Percentiles rank a stretch among this genome's conserved stretches.
Evolutionary conservation across 2,797 vertebrate species (phyloP).

Genomic region (Tragelaphus eurycerus): DNA sequence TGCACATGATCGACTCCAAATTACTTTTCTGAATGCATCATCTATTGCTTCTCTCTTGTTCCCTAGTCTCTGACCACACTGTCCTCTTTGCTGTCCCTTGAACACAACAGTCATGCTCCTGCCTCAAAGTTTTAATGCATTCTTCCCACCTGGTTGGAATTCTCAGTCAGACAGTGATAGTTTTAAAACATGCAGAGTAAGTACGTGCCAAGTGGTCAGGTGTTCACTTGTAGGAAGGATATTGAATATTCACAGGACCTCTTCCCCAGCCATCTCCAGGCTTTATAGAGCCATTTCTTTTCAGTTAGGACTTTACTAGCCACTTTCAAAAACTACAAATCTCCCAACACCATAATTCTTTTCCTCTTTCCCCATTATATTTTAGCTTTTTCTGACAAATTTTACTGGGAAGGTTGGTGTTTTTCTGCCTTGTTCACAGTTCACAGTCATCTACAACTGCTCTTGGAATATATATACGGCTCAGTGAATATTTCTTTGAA

Average conservation of each 20-base stretch:
- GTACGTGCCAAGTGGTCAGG: not conserved
- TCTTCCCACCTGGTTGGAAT: not conserved
- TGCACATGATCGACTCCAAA: no score
- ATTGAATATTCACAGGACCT: not conserved
- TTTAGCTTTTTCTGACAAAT: not conserved
- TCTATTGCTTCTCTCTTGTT: not conserved
- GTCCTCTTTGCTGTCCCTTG: not conserved
- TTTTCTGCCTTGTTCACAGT: not conserved
- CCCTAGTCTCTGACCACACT: not conserved
- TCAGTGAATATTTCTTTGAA: not conserved
- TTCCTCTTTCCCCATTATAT: not conserved
- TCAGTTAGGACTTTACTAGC: not conserved
- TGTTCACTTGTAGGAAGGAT: not conserved
- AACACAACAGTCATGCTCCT: not conserved
- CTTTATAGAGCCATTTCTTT: not conserved
- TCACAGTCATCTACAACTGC: not conserved
- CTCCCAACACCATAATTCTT: not conserved
- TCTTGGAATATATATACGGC: not conserved
- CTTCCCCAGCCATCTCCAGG: not conserved
- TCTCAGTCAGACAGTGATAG: not conserved
- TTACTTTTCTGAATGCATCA: not conserved
- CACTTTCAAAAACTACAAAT: not conserved
- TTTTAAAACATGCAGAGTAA: not conserved
- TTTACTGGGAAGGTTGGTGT: not conserved
- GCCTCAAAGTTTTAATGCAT: not conserved